Conservation (phyloP, 2,113 vertebrate genomes). For the Indri indri region DNA sequence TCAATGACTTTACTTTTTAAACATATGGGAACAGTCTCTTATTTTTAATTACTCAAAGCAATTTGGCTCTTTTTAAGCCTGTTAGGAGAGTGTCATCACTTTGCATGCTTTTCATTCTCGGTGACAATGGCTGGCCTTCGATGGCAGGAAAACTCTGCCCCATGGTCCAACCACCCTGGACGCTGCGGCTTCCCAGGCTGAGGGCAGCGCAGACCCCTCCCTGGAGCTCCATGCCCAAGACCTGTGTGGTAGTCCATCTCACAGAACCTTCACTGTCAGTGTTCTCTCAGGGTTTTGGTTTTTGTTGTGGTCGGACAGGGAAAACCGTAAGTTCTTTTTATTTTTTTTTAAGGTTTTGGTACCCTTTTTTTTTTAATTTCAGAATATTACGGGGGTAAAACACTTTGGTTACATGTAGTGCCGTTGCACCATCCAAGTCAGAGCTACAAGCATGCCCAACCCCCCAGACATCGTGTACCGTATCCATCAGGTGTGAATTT, state of each 20-base stretch:
- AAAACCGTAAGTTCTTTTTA: not conserved
- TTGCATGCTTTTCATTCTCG: rapidly evolving
- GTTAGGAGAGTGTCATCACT: too few relatives aligned
- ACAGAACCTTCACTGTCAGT: not conserved
- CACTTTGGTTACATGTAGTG: too few relatives aligned
- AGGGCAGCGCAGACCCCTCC: not conserved
- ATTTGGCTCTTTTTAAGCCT: not conserved
- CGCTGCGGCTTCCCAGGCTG: not conserved
- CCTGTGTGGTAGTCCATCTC: not conserved
- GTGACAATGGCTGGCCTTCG: rapidly evolving
- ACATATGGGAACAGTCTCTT: not conserved
- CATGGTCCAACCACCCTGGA: not conserved
- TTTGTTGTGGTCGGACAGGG: not conserved
- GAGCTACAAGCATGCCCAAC: too few relatives aligned
- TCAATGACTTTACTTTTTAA: not conserved
- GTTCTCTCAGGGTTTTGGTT: not conserved
- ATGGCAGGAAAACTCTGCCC: not conserved
- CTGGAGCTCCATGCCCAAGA: rapidly evolving
- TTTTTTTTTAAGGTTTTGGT: too few relatives aligned
- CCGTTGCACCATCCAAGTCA: too few relatives aligned
- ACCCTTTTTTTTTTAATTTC: too few relatives aligned
- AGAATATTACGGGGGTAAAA: too few relatives aligned
- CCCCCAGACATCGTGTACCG: too few relatives aligned
- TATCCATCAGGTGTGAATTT: too few relatives aligned
- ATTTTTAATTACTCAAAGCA: not conserved